Conservation (phyloP, 2,113 vertebrate species). For the Epinephelus lanceolatus region DNA sequence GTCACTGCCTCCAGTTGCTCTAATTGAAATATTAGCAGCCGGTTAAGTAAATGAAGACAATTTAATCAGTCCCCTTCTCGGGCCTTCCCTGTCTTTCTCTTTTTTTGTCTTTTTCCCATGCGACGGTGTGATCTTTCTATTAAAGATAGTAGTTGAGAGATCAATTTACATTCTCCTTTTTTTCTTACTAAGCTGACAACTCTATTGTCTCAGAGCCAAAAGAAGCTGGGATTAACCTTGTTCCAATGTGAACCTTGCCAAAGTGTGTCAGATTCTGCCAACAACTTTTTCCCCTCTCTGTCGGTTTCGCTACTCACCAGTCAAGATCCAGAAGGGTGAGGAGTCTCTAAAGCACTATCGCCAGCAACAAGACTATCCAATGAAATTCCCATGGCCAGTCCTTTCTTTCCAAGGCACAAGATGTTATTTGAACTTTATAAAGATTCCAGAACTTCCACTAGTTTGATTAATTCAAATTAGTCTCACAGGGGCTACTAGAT, state of each 20-base stretch:
- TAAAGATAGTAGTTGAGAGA: conserved; percentile 84
- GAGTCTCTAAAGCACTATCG: not conserved
- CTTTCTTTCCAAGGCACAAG: conserved; percentile 16
- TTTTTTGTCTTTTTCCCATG: conserved; percentile 76
- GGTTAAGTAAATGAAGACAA: conserved; percentile 89
- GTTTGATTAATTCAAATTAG: conserved; percentile 32
- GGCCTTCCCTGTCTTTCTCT: conserved; percentile 35
- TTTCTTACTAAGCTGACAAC: conserved; percentile 78
- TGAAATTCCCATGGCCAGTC: not conserved
- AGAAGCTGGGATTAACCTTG: conserved; percentile 72
- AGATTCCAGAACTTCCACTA: conserved; percentile 2
- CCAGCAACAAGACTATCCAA: not conserved
- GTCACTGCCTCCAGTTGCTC: conserved; percentile 84
- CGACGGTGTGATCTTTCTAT: conserved; percentile 85
- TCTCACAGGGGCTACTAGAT: conserved; percentile 16
- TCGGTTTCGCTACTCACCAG: conserved; percentile 17
- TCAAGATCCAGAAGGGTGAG: conserved; percentile 13
- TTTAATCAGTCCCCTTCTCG: conserved; percentile 84
- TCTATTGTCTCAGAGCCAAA: conserved; percentile 75
- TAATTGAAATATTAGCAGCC: conserved; percentile 90
- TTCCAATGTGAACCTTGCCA: conserved; percentile 67
- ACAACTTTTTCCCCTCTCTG: conserved; percentile 15
- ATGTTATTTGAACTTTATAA: conserved; percentile 27
- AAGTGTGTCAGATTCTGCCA: conserved; percentile 44
- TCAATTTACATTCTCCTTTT: conserved; percentile 76